phyloP scores from a whole-genome alignment of 2,797 vertebrate genomes.

The Serranus cabrilla region DNA sequence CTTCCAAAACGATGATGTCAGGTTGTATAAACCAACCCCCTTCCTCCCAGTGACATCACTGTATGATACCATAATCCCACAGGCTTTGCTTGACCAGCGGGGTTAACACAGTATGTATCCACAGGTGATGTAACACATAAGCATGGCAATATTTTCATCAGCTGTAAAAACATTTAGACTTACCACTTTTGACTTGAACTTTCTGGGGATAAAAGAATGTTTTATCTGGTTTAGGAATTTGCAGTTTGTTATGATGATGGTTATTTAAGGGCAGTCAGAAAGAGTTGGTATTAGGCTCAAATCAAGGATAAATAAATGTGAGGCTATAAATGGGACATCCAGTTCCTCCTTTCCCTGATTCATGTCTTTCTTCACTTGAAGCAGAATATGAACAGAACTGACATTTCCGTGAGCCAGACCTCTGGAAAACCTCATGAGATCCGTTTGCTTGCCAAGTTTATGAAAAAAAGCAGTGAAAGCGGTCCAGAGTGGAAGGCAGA shows the following conservation, averaged over 20 bases:
- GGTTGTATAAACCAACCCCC: conserved; percentile 24
- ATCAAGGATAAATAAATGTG: conserved; percentile 12
- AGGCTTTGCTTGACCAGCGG: conserved; percentile 14
- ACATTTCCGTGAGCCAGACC: conserved; percentile 54
- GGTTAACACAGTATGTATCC: conserved; percentile 7
- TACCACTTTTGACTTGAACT: conserved; percentile 12
- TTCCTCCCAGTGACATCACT: conserved; percentile 53
- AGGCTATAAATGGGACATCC: conserved; percentile 33
- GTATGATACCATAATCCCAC: conserved; percentile 43
- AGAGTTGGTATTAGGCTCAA: background rate
- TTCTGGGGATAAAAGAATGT: background rate
- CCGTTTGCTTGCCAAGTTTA: conserved; percentile 51
- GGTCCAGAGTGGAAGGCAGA: conserved; percentile 6
- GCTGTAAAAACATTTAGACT: conserved; percentile 45
- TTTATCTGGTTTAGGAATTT: conserved; percentile 14
- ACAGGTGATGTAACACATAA: conserved; percentile 56
- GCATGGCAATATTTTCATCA: conserved; percentile 12
- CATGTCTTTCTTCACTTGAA: conserved; percentile 37
- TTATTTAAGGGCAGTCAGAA: conserved; percentile 2
- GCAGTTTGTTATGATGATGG: background rate
- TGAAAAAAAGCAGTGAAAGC: conserved; percentile 8
- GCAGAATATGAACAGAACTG: conserved; percentile 41
- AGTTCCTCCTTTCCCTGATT: conserved; percentile 25
- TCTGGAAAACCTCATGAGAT: conserved; percentile 68
- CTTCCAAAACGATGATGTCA: conserved; percentile 44